These are phyloP conservation scores for Ariolimax columbianus DNA, from an alignment of 2,888 invertebrate species.

Conservation along the genomic window DNA sequence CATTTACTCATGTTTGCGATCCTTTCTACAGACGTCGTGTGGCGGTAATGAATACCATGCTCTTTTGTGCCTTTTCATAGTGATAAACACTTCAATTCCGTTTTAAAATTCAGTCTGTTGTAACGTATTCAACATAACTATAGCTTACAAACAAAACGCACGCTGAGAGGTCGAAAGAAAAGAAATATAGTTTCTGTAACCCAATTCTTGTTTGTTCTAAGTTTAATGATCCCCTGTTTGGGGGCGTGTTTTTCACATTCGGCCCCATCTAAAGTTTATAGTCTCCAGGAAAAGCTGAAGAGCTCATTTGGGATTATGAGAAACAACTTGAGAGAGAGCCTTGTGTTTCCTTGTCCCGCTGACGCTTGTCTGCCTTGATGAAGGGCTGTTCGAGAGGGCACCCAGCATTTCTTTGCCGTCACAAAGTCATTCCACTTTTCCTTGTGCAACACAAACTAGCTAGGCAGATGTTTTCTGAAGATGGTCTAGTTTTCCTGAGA, in stretches of 20 bases:
- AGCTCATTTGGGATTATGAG: constrained; percentile 41
- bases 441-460: neutral
- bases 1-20: constrained; percentile 14
- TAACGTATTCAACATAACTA: neutral
- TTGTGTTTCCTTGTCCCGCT: constrained; percentile 1
- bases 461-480: constrained; percentile 40
- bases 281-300: neutral
- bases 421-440: constrained; percentile 42
- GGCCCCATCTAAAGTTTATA: neutral
- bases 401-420: constrained; percentile 25
- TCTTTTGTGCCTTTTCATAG: constrained; percentile 27
- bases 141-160: constrained; percentile 28
- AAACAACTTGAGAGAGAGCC: constrained; percentile 21
- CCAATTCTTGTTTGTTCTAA: neutral
- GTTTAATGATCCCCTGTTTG: constrained; percentile 6
- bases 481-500: neutral
- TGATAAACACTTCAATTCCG: constrained; percentile 22
- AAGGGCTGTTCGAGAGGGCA: neutral
- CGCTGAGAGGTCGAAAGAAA: neutral
- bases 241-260: constrained; percentile 3
- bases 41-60: neutral
- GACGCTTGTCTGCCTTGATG: neutral
- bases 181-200: neutral
- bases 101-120: constrained; percentile 31
- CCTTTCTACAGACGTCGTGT: neutral